phyloP scores from a whole-genome alignment of 30 jellyfish, hydroid and myxozoan species.

The Pseudorhiza aurosa region DNA sequence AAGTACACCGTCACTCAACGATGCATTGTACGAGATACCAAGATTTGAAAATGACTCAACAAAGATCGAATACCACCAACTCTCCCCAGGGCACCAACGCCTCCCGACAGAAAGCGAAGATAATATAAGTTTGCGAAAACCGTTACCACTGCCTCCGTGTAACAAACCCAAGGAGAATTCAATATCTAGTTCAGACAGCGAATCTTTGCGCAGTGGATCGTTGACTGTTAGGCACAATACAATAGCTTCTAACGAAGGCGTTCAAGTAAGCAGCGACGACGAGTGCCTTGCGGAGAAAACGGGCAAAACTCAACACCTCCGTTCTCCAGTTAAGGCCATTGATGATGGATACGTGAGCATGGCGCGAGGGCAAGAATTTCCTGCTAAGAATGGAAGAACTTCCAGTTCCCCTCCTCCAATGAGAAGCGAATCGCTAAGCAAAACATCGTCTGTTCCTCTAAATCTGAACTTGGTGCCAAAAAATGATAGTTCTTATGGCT shows the following conservation, averaged over 20 bases:
- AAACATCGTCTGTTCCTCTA: not conserved
- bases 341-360: not conserved
- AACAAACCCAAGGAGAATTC: not conserved
- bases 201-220: not conserved
- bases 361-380: not conserved
- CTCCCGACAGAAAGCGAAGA: not conserved
- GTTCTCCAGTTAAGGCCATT: not conserved
- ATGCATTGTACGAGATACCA: too few species aligned
- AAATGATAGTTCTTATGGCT: not conserved
- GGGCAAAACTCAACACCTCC: not conserved
- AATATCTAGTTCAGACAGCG: not conserved
- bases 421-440: not conserved
- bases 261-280: not conserved
- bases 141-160: not conserved
- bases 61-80: too few species aligned
- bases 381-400: not conserved
- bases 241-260: not conserved
- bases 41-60: too few species aligned
- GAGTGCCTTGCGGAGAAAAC: not conserved
- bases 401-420: not conserved
- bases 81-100: not conserved
- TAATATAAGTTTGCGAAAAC: not conserved
- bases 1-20: too few species aligned
- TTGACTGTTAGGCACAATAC: not conserved
- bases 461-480: not conserved